Percentiles rank a stretch among this genome's conserved stretches.
phyloP scores from a whole-genome alignment of 1,140 invertebrate genomes.

The Acyrthosiphon pisum region DNA sequence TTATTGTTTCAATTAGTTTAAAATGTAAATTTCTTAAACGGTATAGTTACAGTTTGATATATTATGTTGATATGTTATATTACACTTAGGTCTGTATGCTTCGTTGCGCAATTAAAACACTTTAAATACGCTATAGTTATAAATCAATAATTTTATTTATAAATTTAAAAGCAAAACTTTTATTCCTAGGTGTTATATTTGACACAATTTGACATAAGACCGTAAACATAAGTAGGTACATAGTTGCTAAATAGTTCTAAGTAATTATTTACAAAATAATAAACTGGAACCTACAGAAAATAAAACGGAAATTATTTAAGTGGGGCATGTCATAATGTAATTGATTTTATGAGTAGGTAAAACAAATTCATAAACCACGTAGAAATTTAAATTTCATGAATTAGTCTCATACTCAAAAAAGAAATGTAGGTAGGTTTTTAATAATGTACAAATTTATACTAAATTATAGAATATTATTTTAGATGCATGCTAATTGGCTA shows the following conservation, averaged over 20 bases:
- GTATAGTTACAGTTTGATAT: neutral
- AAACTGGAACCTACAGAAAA: neutral
- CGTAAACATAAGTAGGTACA: neutral
- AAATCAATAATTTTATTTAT: neutral
- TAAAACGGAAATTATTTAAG: neutral
- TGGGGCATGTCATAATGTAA: neutral
- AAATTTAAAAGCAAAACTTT: neutral
- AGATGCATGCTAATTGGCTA: too few relatives aligned
- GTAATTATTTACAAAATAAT: neutral
- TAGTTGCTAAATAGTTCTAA: neutral
- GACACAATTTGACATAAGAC: neutral
- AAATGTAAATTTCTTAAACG: neutral
- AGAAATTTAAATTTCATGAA: constrained; percentile 40
- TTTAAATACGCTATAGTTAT: neutral
- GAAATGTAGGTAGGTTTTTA: neutral
- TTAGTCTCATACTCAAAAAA: neutral
- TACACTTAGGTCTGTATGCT: neutral
- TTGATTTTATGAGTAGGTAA: constrained; percentile 20
- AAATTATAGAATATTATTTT: neutral
- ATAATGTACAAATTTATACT: neutral
- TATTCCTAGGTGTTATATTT: neutral
- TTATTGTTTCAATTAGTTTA: neutral
- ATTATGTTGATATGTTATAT: neutral
- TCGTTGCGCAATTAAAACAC: neutral
- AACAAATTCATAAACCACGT: constrained; percentile 21